Percentiles rank a stretch among this genome's conserved stretches.
These are phyloP conservation scores for Spheniscus humboldti DNA, from an alignment of 2,797 vertebrate species.

Conservation along the genomic window DNA sequence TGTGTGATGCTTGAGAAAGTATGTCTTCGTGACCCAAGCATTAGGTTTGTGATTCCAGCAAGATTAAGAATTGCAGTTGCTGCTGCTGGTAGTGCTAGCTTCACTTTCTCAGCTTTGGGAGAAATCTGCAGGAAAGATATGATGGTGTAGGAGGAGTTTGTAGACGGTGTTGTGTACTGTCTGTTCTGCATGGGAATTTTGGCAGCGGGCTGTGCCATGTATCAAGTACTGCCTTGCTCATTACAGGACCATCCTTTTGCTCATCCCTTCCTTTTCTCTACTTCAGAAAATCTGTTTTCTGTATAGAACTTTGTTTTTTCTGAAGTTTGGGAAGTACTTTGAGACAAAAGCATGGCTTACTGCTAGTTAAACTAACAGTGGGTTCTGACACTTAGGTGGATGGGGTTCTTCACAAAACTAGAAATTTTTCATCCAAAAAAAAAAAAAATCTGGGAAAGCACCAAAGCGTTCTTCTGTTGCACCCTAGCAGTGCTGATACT, in stretches of 20 bases:
- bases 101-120: background rate
- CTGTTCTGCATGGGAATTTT: constrained; percentile 51
- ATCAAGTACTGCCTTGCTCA: background rate
- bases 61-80: background rate
- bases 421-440: background rate
- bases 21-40: background rate
- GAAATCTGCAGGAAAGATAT: background rate
- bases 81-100: background rate
- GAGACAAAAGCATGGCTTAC: background rate
- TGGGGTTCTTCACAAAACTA: background rate
- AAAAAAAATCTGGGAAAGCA: background rate
- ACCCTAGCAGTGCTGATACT: background rate
- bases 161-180: constrained; percentile 20
- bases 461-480: background rate
- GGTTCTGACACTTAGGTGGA: background rate
- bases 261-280: background rate
- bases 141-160: constrained; percentile 47
- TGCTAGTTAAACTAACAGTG: background rate
- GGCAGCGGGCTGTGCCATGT: constrained; percentile 1
- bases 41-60: background rate
- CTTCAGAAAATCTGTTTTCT: background rate
- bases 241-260: background rate
- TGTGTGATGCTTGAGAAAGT: background rate
- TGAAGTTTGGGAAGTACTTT: background rate
- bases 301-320: background rate